Evolutionary conservation across 1,140 invertebrate species (phyloP), one percentile per base, ranked within the genome.

Genomic region (Aphelinus atriplicis): DNA sequence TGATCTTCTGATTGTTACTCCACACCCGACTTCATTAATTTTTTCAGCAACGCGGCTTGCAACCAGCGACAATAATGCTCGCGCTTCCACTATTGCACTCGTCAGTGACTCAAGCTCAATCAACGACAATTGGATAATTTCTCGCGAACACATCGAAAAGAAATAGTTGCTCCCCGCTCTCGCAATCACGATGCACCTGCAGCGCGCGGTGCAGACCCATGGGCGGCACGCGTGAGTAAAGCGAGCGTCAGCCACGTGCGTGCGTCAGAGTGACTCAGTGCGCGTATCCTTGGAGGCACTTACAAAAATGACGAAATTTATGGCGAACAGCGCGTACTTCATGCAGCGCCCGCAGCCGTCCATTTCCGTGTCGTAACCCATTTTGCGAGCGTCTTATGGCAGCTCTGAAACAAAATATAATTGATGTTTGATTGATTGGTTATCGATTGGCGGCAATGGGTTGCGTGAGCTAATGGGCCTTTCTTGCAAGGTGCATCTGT

Each of bases 291-390:
- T 77, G 73, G 71, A 77, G 57, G 45, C 72, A 93, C 94, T 95
- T 90, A 97, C 95, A 84, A 96, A 95, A 84, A 96, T 96, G 1
- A 96, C 82, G 64, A 96, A 91, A 86, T 96, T 97, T 71, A 94
- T 91, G 73, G 93, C 89, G 83, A 96, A 95, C 60, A 97, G 88
- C 64, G 94, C 91, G 81, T 94, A 94, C 87, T 96, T 97, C 86
- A 97, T 93, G 80, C 92, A 94, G 71, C 92, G 90, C 63, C 93
- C 93, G 83, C 94, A 95, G 81, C 93, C 92, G 82, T 94, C 93
- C 92, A 94, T 93, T 78, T 92, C 91, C 67, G 91, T 91, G 78
- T 91, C 90, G 86, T 92, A 92, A 51, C 92, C 92, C 92, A 93
- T 93, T 60, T 26, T 26, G 26, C 26, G 26, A 26, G 26, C 26